Evolutionary conservation across 2,113 vertebrate genomes (phyloP).

Genomic region (Hymenochirus boettgeri): DNA sequence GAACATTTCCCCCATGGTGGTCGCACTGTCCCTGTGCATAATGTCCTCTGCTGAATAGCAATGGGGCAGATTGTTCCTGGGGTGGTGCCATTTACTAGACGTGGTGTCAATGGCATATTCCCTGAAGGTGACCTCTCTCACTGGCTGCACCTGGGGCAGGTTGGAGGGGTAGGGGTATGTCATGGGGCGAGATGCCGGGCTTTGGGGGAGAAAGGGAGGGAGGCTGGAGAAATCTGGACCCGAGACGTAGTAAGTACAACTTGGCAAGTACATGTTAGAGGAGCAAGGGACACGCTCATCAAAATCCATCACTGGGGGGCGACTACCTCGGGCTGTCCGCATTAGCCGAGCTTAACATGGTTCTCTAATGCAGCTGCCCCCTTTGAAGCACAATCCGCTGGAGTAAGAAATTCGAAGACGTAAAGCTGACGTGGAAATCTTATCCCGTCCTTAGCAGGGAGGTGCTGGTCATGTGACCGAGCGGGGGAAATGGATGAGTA

Average conservation of each 20-base stretch:
- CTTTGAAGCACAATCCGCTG: constrained; percentile 94
- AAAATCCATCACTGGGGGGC: constrained; percentile 98
- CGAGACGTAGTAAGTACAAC: constrained; percentile 98
- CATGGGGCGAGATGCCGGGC: constrained; percentile 94
- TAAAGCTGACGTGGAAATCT: constrained; percentile 98
- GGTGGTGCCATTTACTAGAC: constrained; percentile 93
- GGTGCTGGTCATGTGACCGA: constrained; percentile 97
- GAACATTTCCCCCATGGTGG: constrained; percentile 85
- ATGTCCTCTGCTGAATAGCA: constrained; percentile 92
- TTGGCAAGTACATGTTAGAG: constrained; percentile 98
- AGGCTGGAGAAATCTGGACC: constrained; percentile 95
- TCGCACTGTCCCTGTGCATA: constrained; percentile 90
- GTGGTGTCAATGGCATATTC: constrained; percentile 96
- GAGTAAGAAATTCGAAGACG: constrained; percentile 96
- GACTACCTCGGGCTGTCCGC: constrained; percentile 78
- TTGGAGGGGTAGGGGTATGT: constrained; percentile 94
- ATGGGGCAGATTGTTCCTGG: constrained; percentile 84
- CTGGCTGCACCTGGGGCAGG: constrained; percentile 94
- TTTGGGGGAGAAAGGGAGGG: constrained; percentile 95
- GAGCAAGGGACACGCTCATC: constrained; percentile 95
- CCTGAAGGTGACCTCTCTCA: constrained; percentile 96
- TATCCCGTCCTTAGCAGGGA: constrained; percentile 97
- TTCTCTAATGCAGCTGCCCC: constrained; percentile 89
- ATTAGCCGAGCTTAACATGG: constrained; percentile 89
- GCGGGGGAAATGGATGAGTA: constrained; percentile 95